Conservation (phyloP, 2,888 invertebrate species). For the Doris montereyensis region DNA sequence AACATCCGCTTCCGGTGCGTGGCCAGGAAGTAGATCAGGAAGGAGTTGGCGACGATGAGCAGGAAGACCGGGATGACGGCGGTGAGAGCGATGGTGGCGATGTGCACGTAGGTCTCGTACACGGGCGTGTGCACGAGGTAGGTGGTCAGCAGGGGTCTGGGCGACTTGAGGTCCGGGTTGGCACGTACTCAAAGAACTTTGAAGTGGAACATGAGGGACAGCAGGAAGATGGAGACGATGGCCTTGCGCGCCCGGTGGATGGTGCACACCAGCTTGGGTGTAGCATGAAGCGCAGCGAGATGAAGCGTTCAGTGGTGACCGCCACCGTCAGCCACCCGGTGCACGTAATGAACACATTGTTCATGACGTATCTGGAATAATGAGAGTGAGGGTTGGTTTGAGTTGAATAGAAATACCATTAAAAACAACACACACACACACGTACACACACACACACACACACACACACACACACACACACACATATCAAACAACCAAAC, state of each 20-base stretch:
- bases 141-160: conserved; percentile 31
- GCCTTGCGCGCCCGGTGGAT: conserved; percentile 46
- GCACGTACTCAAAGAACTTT: conserved; percentile 52
- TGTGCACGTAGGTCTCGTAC: conserved; percentile 48
- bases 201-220: conserved; percentile 50
- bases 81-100: conserved; percentile 48
- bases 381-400: too few relatives aligned
- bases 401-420: too few relatives aligned
- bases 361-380: conserved; percentile 49
- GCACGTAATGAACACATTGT: conserved; percentile 51
- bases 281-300: conserved; percentile 53
- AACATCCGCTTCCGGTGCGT: conserved; percentile 48
- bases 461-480: background rate
- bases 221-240: conserved; percentile 49
- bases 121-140: conserved; percentile 44
- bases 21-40: conserved; percentile 50
- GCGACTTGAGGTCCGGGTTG: conserved; percentile 43
- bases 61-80: conserved; percentile 49
- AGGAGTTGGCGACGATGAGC: conserved; percentile 49
- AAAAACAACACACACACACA: too few relatives aligned
- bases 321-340: conserved; percentile 58
- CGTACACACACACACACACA: background rate
- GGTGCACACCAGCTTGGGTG: conserved; percentile 49
- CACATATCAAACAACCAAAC: too few relatives aligned
- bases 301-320: conserved; percentile 54